Conservation (phyloP, 2,888 invertebrate species). For the Platycnemis pennipes region DNA sequence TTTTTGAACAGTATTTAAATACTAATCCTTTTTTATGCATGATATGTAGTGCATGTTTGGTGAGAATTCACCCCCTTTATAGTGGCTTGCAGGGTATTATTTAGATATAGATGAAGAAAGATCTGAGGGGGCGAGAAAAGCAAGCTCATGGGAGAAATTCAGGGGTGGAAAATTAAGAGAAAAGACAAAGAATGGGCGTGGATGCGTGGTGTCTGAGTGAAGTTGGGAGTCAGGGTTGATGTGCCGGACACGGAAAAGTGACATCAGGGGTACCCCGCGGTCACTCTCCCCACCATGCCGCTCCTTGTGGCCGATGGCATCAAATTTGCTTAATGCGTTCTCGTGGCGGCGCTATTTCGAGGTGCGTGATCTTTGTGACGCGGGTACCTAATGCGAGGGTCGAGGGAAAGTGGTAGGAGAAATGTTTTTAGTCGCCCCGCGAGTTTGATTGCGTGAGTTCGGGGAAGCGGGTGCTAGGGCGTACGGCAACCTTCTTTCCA, state of each 20-base stretch:
- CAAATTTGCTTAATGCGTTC: slow-evolving; percentile 62
- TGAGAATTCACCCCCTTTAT: too few relatives aligned
- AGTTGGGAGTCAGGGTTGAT: background rate
- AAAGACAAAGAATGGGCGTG: background rate
- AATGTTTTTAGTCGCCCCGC: background rate
- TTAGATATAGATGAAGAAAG: too few relatives aligned
- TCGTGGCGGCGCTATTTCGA: background rate
- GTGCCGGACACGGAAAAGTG: slow-evolving; percentile 14
- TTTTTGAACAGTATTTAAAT: too few relatives aligned
- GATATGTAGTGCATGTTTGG: too few relatives aligned
- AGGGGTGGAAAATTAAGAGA: background rate
- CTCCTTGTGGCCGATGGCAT: background rate
- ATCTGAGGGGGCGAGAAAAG: background rate
- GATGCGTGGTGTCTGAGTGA: background rate
- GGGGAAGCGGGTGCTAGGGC: background rate
- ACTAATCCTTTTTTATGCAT: too few relatives aligned
- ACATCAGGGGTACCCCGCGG: slow-evolving; percentile 1
- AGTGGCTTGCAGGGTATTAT: too few relatives aligned
- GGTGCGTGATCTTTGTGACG: background rate
- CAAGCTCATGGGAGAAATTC: too few relatives aligned
- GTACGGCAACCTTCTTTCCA: background rate
- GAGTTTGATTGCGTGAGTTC: background rate
- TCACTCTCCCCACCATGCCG: background rate
- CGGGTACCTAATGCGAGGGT: background rate
- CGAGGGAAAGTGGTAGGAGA: too few relatives aligned